A percentile compares a stretch with the other conserved stretches of the same genome.
Evolutionary conservation across 1,140 invertebrate genomes (phyloP).

Genomic region (Lucilia sericata): DNA sequence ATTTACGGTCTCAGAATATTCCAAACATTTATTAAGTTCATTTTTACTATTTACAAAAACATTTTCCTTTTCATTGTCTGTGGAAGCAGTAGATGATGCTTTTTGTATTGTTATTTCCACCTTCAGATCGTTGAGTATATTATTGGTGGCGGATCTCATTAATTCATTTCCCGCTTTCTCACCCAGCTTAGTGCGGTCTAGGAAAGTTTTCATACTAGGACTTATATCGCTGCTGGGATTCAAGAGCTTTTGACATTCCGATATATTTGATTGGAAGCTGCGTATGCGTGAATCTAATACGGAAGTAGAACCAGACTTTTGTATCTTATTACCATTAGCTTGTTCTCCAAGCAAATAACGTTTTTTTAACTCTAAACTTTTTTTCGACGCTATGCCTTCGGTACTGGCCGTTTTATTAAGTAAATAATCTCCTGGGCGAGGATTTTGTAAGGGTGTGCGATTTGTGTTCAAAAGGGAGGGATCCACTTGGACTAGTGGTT

Average conservation of each 20-base stretch:
- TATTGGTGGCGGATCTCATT: conserved; percentile 62
- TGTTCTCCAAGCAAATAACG: conserved; percentile 80
- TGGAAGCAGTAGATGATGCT: conserved; percentile 59
- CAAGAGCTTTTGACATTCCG: conserved; percentile 88
- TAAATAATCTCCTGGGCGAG: conserved; percentile 77
- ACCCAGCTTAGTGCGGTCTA: conserved; percentile 66
- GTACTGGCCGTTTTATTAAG: conserved; percentile 85
- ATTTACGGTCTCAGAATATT: conserved; percentile 65
- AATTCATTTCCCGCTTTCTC: conserved; percentile 52
- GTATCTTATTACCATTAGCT: conserved; percentile 73
- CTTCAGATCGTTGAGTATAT: conserved; percentile 62
- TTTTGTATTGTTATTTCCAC: conserved; percentile 64
- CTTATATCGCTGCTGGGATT: conserved; percentile 83
- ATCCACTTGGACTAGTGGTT: conserved; percentile 69
- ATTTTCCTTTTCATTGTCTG: conserved; percentile 67
- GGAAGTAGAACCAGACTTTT: conserved; percentile 87
- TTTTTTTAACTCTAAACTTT: conserved; percentile 86
- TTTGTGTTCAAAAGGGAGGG: conserved; percentile 60
- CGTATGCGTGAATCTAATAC: conserved; percentile 86
- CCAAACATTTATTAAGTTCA: conserved; percentile 65
- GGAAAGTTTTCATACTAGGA: conserved; percentile 80
- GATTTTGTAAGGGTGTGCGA: conserved; percentile 68
- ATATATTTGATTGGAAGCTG: conserved; percentile 85
- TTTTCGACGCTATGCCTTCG: conserved; percentile 86
- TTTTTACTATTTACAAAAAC: conserved; percentile 65